Percentiles rank a stretch among this genome's conserved stretches.
phyloP scores from a whole-genome alignment of 2,797 vertebrate genomes.

The Lutjanus campechanus region DNA sequence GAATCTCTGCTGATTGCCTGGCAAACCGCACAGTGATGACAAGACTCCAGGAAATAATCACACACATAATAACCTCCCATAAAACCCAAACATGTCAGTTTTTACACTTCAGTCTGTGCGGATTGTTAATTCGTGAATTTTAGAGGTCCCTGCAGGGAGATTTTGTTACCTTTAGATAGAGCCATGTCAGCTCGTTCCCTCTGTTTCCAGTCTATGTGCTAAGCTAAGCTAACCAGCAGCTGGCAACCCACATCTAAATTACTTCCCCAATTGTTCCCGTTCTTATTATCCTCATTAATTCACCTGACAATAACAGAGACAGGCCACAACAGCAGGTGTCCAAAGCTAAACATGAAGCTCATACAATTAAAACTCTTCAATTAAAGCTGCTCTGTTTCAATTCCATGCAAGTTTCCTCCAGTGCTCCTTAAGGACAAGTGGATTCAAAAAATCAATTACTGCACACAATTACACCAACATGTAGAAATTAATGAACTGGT shows the following conservation, averaged over 20 bases:
- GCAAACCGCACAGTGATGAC: background rate
- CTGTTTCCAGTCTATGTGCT: background rate
- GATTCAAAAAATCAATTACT: slow-evolving; percentile 52
- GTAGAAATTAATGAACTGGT: slow-evolving; percentile 56
- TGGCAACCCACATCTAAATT: background rate
- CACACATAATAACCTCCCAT: background rate
- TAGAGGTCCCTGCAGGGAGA: background rate
- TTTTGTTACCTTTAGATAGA: slow-evolving; percentile 2
- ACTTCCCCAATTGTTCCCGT: background rate
- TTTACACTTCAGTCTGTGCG: background rate
- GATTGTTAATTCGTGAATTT: background rate
- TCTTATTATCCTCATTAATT: background rate
- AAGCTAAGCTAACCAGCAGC: background rate
- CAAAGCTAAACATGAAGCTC: background rate
- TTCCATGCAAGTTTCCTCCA: slow-evolving; percentile 29
- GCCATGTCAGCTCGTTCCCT: background rate
- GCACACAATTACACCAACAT: slow-evolving; percentile 46
- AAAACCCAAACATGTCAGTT: background rate
- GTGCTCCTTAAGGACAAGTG: slow-evolving; percentile 39
- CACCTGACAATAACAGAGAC: slow-evolving; percentile 14
- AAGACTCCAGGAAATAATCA: slow-evolving; percentile 2
- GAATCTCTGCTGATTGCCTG: background rate
- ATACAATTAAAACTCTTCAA: slow-evolving; percentile 22
- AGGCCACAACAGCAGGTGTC: slow-evolving; percentile 8
- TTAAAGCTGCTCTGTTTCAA: slow-evolving; percentile 38